Percentiles rank a stretch among this genome's conserved stretches.
These are phyloP conservation scores for Lepetodrilus schrolli DNA, from an alignment of 2,888 invertebrate genomes.

Conservation along the genomic window DNA sequence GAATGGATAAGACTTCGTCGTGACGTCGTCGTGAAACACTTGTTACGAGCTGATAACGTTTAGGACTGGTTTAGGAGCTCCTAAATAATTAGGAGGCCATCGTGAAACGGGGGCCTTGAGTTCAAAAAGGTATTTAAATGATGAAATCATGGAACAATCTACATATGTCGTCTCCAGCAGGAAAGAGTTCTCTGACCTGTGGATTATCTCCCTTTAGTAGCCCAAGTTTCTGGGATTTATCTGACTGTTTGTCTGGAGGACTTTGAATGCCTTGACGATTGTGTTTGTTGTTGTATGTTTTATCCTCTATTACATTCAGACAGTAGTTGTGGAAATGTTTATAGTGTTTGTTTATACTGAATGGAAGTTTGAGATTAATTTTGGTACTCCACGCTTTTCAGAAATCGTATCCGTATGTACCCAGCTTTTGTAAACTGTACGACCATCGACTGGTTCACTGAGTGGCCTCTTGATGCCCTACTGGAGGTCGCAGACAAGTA, in stretches of 20 bases:
- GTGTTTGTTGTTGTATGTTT: background rate
- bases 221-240: background rate
- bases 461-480: constrained; percentile 91
- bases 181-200: constrained; percentile 6
- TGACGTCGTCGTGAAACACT: too few species aligned
- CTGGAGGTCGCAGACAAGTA: constrained; percentile 92
- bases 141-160: too few species aligned
- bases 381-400: constrained; percentile 59
- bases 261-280: background rate
- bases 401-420: constrained; percentile 89
- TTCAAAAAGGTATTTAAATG: background rate
- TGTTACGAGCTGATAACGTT: too few species aligned
- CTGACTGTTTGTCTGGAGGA: background rate
- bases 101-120: too few species aligned
- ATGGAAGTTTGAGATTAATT: background rate
- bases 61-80: too few species aligned
- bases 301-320: background rate
- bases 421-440: constrained; percentile 91
- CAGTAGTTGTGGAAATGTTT: background rate
- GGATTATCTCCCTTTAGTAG: background rate
- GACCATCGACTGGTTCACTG: constrained; percentile 91
- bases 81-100: too few species aligned
- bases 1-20: too few species aligned
- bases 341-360: background rate
- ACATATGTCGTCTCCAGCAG: background rate